These are phyloP conservation scores for Artemia franciscana DNA, from an alignment of 1,140 invertebrate species.

Conservation along the genomic window DNA sequence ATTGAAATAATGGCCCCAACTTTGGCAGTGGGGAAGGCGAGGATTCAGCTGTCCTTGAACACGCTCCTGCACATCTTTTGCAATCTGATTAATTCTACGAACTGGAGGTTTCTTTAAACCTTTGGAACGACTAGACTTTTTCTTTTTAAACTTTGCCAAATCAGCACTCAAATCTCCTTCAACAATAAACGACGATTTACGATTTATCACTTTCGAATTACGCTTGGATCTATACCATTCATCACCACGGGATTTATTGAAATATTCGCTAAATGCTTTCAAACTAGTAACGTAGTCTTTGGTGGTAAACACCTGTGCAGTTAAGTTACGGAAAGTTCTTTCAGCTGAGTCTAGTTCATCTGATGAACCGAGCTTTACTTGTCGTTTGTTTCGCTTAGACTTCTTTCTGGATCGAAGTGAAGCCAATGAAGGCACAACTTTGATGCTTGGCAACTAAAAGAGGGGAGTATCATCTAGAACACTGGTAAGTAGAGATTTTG, in stretches of 20 bases:
- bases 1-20: neutral
- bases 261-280: neutral
- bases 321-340: neutral
- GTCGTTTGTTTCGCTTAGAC: neutral
- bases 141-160: neutral
- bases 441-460: no score
- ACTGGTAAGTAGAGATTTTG: no score
- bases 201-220: no score
- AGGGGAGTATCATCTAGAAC: no score
- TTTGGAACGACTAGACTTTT: neutral
- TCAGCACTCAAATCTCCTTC: neutral
- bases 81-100: neutral
- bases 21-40: neutral
- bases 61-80: neutral
- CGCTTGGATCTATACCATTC: neutral
- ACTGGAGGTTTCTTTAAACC: neutral
- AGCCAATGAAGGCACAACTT: no score
- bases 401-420: neutral
- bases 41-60: neutral
- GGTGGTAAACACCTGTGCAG: neutral
- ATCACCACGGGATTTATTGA: neutral
- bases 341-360: neutral
- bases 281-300: neutral
- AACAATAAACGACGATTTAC: neutral
- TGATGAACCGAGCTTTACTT: neutral